These are phyloP conservation scores for Takifugu bimaculatus DNA, from an alignment of 2,113 vertebrate species.

Conservation along the genomic window DNA sequence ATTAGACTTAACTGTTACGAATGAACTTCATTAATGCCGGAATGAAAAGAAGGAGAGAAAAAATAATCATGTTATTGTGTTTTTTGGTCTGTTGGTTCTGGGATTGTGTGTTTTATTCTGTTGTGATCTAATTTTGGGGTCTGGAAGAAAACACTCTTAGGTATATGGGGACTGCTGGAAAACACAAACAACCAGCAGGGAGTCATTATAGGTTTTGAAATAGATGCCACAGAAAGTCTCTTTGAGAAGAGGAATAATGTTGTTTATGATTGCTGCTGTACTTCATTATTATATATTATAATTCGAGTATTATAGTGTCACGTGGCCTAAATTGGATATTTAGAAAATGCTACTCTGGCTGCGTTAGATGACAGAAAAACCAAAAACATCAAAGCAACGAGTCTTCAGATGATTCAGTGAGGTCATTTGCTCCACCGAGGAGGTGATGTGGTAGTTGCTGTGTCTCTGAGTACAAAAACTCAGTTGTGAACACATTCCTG, in stretches of 20 bases:
- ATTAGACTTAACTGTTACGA: slow-evolving; percentile 80
- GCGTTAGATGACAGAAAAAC: no score
- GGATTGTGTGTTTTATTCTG: slow-evolving; percentile 69
- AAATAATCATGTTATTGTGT: slow-evolving; percentile 66
- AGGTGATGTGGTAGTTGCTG: no score
- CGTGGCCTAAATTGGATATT: slow-evolving; percentile 36
- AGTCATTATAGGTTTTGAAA: slow-evolving; percentile 58
- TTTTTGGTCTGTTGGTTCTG: slow-evolving; percentile 67
- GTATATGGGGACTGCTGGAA: slow-evolving; percentile 49
- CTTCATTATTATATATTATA: slow-evolving; percentile 46
- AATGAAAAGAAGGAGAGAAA: slow-evolving; percentile 33
- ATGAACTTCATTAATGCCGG: slow-evolving; percentile 80
- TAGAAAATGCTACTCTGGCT: no score
- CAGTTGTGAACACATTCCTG: no score
- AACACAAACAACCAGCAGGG: slow-evolving; percentile 71
- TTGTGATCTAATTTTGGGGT: slow-evolving; percentile 70
- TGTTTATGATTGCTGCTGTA: slow-evolving; percentile 47
- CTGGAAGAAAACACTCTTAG: slow-evolving; percentile 58
- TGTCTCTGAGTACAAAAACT: no score
- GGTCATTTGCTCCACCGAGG: no score
- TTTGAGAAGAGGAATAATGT: slow-evolving; percentile 58
- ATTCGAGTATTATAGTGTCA: slow-evolving; percentile 51
- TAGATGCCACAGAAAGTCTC: slow-evolving; percentile 55
- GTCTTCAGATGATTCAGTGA: no score
- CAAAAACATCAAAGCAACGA: no score